Conservation (phyloP, 2,888 invertebrate species). For the Tubulanus polymorphus region DNA sequence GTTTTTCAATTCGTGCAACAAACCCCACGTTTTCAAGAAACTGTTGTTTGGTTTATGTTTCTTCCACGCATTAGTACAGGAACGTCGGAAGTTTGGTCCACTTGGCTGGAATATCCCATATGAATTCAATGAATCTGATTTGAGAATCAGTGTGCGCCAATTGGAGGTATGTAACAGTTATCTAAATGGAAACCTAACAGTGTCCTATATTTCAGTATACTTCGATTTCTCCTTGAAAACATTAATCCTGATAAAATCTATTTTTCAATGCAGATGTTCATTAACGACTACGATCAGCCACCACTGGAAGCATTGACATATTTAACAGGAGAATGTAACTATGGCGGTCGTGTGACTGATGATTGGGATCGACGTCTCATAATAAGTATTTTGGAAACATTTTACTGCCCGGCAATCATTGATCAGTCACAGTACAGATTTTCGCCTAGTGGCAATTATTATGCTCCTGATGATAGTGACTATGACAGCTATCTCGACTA, state of each 20-base stretch:
- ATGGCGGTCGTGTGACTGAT: slow-evolving; percentile 53
- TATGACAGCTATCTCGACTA: slow-evolving; percentile 47
- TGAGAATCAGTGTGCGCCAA: slow-evolving; percentile 53
- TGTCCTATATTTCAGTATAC: too few species aligned
- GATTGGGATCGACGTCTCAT: slow-evolving; percentile 49
- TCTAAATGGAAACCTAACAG: too few species aligned
- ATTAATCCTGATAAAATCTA: neutral
- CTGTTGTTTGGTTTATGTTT: slow-evolving; percentile 54
- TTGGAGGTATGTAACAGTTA: slow-evolving; percentile 37
- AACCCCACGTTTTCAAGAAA: slow-evolving; percentile 65
- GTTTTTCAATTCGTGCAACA: slow-evolving; percentile 67
- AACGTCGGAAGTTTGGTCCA: slow-evolving; percentile 53
- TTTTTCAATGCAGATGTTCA: slow-evolving; percentile 48
- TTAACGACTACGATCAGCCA: slow-evolving; percentile 50
- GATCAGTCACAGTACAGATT: slow-evolving; percentile 37
- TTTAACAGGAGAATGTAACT: slow-evolving; percentile 53
- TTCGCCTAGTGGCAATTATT: slow-evolving; percentile 44
- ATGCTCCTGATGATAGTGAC: slow-evolving; percentile 39
- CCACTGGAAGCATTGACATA: slow-evolving; percentile 51
- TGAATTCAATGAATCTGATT: slow-evolving; percentile 55
- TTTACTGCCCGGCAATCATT: slow-evolving; percentile 42
- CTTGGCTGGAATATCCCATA: slow-evolving; percentile 56
- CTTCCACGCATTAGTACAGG: slow-evolving; percentile 55
- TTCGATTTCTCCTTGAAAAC: too few species aligned
- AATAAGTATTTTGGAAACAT: slow-evolving; percentile 42